These are phyloP conservation scores for Notechis scutatus DNA, from an alignment of 2,113 vertebrate genomes.

Conservation along the genomic window DNA sequence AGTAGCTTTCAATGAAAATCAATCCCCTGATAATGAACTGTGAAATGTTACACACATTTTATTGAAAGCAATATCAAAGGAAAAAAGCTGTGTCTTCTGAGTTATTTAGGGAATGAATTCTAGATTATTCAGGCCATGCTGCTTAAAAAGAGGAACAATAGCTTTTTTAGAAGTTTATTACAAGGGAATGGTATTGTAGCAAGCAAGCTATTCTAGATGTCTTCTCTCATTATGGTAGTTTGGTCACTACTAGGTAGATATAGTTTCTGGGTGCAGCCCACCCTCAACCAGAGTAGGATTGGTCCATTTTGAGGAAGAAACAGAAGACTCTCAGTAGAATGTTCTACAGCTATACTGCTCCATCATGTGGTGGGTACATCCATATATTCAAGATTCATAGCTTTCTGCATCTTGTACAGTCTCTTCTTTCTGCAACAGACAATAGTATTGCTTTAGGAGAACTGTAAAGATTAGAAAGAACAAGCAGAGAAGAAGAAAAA, in stretches of 20 bases:
- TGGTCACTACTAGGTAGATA: neutral
- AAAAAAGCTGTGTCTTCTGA: constrained; percentile 55
- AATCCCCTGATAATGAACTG: constrained; percentile 69
- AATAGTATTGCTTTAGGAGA: neutral
- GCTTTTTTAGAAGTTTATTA: constrained; percentile 20
- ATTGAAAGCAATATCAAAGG: constrained; percentile 54
- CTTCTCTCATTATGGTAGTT: neutral
- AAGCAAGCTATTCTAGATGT: neutral
- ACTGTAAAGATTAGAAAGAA: neutral
- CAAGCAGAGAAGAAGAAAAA: neutral
- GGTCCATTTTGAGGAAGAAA: neutral
- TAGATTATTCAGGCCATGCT: constrained; percentile 34
- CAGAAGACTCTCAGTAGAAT: neutral
- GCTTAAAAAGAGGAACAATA: constrained; percentile 40
- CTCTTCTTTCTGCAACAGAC: neutral
- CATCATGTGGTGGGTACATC: neutral
- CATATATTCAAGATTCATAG: neutral
- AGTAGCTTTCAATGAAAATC: constrained; percentile 70
- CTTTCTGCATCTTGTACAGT: neutral
- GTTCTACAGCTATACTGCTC: neutral
- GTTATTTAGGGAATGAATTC: constrained; percentile 59
- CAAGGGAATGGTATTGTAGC: constrained; percentile 6
- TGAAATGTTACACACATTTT: constrained; percentile 64
- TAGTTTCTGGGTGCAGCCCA: neutral
- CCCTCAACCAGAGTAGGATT: neutral